Percentiles rank a stretch among this genome's conserved stretches.
phyloP scores from a whole-genome alignment of 2,888 invertebrate genomes.

The Tetheella fluctuosa region DNA sequence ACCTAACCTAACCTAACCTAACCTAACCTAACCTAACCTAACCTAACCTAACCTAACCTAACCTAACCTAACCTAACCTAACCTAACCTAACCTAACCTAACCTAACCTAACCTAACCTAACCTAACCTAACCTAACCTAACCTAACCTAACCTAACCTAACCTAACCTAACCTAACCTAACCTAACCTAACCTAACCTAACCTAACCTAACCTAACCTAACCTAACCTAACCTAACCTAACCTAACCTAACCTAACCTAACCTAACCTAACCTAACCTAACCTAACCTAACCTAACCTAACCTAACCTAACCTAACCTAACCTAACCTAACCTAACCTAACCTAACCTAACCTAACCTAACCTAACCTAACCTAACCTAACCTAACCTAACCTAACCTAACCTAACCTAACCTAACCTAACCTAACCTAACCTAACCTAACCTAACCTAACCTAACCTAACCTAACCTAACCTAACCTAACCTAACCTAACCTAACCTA shows the following conservation, averaged over 20 bases:
- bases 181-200: not conserved
- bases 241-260: conserved; percentile 21
- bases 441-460: conserved; percentile 23
- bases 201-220: conserved; percentile 20
- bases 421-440: conserved; percentile 20
- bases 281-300: conserved; percentile 20
- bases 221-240: conserved; percentile 21
- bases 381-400: conserved; percentile 23
- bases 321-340: conserved; percentile 17
- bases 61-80: no score
- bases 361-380: conserved; percentile 24
- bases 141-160: no score
- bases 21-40: no score
- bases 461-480: conserved; percentile 21
- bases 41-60: no score
- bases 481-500: conserved; percentile 24
- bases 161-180: no score
- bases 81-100: conserved; percentile 19
- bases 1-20: no score
- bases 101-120: conserved; percentile 23
- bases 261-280: conserved; percentile 21
- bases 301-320: conserved; percentile 16
- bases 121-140: conserved; percentile 20
- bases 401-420: conserved; percentile 23
- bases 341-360: conserved; percentile 19